These are phyloP conservation scores for Petrolisthes manimaculis DNA, from an alignment of 2,888 invertebrate species.

Conservation along the genomic window DNA sequence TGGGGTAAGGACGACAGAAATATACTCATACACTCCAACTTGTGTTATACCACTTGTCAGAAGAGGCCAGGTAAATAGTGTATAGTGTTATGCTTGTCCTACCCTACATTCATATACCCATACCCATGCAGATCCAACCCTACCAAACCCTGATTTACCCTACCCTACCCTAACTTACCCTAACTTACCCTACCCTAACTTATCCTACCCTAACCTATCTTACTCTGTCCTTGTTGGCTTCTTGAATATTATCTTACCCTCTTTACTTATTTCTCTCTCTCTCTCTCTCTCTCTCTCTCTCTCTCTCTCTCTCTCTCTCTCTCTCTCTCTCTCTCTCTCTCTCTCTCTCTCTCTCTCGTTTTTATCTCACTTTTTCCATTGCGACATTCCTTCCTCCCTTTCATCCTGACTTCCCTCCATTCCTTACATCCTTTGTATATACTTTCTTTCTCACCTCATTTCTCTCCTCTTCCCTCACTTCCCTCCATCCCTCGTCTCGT, in stretches of 20 bases:
- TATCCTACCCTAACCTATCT: no score
- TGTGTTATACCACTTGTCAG: no score
- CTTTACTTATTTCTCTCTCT: background rate
- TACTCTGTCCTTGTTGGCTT: no score
- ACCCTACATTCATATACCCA: no score
- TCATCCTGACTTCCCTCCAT: background rate
- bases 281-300: background rate
- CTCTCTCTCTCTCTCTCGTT: background rate
- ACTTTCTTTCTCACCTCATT: background rate
- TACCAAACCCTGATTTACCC: no score
- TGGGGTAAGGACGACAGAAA: background rate
- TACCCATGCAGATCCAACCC: no score
- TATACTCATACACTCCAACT: background rate
- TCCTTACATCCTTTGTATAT: background rate
- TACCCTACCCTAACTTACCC: no score
- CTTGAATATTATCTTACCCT: no score
- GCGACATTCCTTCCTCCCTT: background rate
- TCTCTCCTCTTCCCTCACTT: background rate
- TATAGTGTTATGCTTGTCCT: no score
- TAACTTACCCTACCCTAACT: no score
- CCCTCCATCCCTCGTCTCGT: no score
- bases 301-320: background rate
- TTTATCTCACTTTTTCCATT: background rate
- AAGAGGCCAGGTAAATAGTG: no score
- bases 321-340: constrained; percentile 21